Percentiles rank a stretch among this genome's conserved stretches.
Evolutionary conservation across 2,888 invertebrate species (phyloP).

Genomic region (Amphipoea oculea): DNA sequence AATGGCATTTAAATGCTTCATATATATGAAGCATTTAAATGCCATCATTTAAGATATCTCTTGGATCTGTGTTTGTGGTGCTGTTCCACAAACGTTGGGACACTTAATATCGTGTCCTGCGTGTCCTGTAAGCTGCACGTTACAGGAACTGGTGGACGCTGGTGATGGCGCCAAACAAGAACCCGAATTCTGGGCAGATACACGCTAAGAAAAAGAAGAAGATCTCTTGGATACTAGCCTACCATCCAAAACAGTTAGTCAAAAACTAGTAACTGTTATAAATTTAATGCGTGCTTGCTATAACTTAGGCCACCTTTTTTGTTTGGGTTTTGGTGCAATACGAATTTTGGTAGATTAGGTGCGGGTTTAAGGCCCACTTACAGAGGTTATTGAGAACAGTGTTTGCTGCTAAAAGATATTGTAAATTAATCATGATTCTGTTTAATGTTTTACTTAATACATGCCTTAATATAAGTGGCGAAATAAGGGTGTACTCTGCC

Average conservation of each 20-base stretch:
- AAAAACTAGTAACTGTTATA: background rate
- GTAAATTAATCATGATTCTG: background rate
- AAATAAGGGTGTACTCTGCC: background rate
- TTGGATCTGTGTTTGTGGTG: background rate
- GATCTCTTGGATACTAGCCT: too few species aligned
- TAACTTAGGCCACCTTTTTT: background rate
- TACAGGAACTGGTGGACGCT: too few species aligned
- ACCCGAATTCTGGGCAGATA: too few species aligned
- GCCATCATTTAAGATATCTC: too few species aligned
- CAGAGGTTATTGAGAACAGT: background rate
- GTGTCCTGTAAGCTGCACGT: too few species aligned
- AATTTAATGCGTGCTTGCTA: background rate
- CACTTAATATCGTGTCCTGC: too few species aligned
- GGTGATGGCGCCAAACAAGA: too few species aligned
- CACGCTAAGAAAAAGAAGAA: too few species aligned
- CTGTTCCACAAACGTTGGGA: too few species aligned
- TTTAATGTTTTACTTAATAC: background rate
- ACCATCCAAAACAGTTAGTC: background rate
- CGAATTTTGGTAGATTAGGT: background rate
- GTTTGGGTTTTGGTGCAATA: background rate
- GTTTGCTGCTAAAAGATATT: background rate
- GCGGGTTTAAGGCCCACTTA: too few species aligned
- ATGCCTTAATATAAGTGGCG: too few species aligned
- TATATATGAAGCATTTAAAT: too few species aligned
- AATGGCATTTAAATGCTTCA: background rate